Evolutionary conservation across 2,888 invertebrate genomes (phyloP).

Genomic region (Idaea straminata): DNA sequence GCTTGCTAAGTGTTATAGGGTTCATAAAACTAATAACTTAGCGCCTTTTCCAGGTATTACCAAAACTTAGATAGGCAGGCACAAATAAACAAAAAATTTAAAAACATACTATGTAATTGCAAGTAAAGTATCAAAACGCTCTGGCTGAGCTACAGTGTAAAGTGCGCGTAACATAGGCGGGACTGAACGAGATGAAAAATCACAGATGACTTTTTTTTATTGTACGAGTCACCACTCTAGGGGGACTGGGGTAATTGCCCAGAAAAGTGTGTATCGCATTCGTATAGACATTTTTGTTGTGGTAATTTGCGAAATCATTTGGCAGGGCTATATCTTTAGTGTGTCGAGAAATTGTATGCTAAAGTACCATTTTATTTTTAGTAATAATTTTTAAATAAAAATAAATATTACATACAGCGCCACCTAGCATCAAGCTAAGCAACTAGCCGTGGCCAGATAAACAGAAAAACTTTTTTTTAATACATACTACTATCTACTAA

Average conservation of each 20-base stretch:
- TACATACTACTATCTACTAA: too few species aligned
- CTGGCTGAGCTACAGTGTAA: constrained; percentile 29
- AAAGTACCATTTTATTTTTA: background rate
- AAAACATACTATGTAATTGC: too few species aligned
- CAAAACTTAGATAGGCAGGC: too few species aligned
- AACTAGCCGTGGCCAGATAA: too few species aligned
- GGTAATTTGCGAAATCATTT: background rate
- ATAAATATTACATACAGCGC: too few species aligned
- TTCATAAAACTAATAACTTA: too few species aligned
- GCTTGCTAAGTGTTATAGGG: too few species aligned
- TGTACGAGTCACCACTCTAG: constrained; percentile 61
- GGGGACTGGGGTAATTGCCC: constrained; percentile 53
- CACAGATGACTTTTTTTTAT: constrained; percentile 72
- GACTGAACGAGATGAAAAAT: constrained; percentile 71
- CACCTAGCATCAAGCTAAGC: too few species aligned
- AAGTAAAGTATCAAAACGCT: constrained; percentile 39
- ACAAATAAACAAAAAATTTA: too few species aligned
- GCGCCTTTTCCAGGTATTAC: too few species aligned
- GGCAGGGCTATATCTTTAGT: background rate
- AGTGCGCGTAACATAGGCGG: constrained; percentile 60
- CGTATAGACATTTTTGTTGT: background rate
- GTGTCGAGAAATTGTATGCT: background rate
- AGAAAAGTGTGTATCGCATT: constrained; percentile 44
- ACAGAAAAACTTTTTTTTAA: too few species aligned
- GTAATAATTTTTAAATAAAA: too few species aligned